Conservation (phyloP, 2,113 vertebrate species). For the Platysternon megacephalum region DNA sequence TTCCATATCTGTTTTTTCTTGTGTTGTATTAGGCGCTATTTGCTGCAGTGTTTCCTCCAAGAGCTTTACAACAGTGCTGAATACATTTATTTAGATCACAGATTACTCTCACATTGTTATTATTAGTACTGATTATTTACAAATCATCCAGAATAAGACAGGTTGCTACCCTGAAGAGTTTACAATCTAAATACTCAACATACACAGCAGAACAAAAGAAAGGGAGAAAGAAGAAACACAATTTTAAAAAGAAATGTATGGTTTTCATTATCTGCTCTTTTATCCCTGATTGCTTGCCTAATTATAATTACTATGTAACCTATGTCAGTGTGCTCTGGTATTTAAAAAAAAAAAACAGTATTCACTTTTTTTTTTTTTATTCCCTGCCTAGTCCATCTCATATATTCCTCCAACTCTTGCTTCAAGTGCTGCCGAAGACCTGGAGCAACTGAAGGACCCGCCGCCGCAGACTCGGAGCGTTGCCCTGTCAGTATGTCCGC, state of each 20-base stretch:
- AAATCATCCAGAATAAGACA: neutral
- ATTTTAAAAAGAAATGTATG: neutral
- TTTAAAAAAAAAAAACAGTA: neutral
- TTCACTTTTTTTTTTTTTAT: neutral
- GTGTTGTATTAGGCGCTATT: neutral
- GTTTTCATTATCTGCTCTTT: neutral
- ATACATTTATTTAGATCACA: neutral
- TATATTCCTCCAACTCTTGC: neutral
- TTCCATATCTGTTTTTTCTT: neutral
- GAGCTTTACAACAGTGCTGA: neutral
- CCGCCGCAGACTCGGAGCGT: no score
- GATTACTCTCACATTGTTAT: neutral
- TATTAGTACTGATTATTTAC: neutral
- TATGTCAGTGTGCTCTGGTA: neutral
- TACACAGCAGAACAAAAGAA: neutral
- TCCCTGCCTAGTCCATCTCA: neutral
- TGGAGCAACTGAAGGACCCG: no score
- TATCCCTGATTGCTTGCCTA: neutral
- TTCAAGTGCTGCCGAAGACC: no score
- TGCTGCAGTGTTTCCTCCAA: neutral
- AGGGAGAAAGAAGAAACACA: neutral
- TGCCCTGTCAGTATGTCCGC: no score
- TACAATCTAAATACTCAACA: neutral
- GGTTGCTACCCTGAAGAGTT: neutral
- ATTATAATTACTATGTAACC: neutral